Conservation (phyloP, 2,888 invertebrate species). For the Ptilodon capucinus region DNA sequence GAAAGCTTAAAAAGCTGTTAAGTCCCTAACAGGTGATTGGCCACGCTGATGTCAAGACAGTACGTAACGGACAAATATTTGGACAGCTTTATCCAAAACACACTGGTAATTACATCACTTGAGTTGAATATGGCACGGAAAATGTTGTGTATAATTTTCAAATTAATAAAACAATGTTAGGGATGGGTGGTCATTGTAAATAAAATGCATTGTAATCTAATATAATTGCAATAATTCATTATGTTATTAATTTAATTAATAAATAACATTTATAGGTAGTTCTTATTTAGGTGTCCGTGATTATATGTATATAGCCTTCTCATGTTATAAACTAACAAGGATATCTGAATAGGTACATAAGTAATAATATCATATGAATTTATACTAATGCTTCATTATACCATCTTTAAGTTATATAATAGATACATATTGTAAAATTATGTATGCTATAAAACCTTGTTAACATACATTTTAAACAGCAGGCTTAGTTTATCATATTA, state of each 20-base stretch:
- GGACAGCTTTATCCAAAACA: constrained; percentile 7
- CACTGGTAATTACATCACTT: background rate
- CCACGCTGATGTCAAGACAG: background rate
- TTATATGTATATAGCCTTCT: background rate
- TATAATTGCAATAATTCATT: background rate
- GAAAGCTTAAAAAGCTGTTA: background rate
- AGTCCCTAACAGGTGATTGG: background rate
- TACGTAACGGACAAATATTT: constrained; percentile 16
- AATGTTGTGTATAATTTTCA: constrained; percentile 11
- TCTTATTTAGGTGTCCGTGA: no score
- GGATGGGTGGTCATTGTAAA: background rate
- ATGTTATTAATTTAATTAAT: no score
- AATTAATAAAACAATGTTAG: constrained; percentile 2
- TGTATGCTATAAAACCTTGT: no score
- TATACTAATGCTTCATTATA: no score
- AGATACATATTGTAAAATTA: no score
- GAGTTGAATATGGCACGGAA: constrained; percentile 42
- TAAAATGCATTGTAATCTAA: background rate
- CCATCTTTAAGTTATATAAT: no score
- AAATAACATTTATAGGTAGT: no score
- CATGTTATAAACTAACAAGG: background rate
- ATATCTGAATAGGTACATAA: background rate
- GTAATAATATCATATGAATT: no score
- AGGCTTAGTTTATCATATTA: no score
- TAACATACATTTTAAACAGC: no score